A percentile compares a stretch with the other conserved stretches of the same genome.
Evolutionary conservation across 2,113 vertebrate species (phyloP).

Genomic region (Raja brachyura): DNA sequence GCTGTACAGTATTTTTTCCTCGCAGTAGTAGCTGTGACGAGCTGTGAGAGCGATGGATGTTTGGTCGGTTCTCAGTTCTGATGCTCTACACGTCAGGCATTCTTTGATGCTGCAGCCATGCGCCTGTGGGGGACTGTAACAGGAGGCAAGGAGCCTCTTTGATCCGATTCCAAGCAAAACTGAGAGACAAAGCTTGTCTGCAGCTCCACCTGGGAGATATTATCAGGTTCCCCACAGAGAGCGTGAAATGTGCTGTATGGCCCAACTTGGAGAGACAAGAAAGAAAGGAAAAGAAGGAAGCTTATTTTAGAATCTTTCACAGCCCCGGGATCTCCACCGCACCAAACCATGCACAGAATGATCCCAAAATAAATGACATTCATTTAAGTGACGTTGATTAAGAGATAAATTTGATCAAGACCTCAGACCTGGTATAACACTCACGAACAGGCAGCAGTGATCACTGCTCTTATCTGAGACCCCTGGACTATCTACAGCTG

Average conservation of each 20-base stretch:
- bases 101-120: neutral
- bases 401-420: too few relatives aligned
- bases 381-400: too few relatives aligned
- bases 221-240: neutral
- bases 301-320: too few relatives aligned
- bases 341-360: too few relatives aligned
- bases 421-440: too few relatives aligned
- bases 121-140: slow-evolving; percentile 5
- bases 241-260: neutral
- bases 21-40: neutral
- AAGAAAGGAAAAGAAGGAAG: neutral
- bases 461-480: too few relatives aligned
- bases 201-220: neutral
- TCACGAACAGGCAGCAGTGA: too few relatives aligned
- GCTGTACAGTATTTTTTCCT: neutral
- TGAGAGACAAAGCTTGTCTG: neutral
- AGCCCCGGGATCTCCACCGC: too few relatives aligned
- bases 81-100: neutral
- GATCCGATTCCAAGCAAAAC: neutral
- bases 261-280: neutral
- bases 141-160: neutral
- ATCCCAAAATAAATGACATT: too few relatives aligned
- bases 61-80: neutral
- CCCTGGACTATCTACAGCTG: too few relatives aligned
- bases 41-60: neutral